Conservation (phyloP, 2,888 invertebrate genomes). For the Cheilosia urbana region DNA sequence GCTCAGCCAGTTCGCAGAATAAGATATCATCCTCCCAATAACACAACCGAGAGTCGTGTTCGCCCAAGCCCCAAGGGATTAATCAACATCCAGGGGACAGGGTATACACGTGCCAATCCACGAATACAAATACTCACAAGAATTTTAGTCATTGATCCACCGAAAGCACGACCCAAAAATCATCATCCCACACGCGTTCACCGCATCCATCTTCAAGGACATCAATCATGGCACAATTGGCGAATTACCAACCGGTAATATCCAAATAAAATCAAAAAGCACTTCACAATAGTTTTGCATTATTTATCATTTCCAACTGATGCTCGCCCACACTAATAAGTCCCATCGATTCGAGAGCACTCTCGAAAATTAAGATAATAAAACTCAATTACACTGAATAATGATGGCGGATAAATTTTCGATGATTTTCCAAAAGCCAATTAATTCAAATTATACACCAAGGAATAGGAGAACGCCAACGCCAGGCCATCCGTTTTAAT, state of each 20-base stretch:
- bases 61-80: constrained; percentile 3
- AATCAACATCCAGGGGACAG: background rate
- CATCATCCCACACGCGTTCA: background rate
- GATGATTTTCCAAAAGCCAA: constrained; percentile 66
- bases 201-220: constrained; percentile 23
- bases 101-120: no score
- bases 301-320: constrained; percentile 48
- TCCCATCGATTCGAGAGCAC: constrained; percentile 36
- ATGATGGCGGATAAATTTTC: constrained; percentile 66
- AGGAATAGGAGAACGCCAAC: constrained; percentile 43
- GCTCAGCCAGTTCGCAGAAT: background rate
- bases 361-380: constrained; percentile 65
- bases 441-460: constrained; percentile 68
- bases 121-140: background rate
- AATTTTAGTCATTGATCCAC: background rate
- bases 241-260: constrained; percentile 13
- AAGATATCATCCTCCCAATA: background rate
- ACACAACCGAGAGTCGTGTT: background rate
- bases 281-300: constrained; percentile 56
- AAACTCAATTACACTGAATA: constrained; percentile 70
- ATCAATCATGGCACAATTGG: constrained; percentile 44
- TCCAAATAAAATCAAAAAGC: constrained; percentile 22
- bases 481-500: constrained; percentile 31
- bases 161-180: background rate
- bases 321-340: background rate